phyloP scores from a whole-genome alignment of 1,140 invertebrate genomes.

The Melipona quadrifasciata region DNA sequence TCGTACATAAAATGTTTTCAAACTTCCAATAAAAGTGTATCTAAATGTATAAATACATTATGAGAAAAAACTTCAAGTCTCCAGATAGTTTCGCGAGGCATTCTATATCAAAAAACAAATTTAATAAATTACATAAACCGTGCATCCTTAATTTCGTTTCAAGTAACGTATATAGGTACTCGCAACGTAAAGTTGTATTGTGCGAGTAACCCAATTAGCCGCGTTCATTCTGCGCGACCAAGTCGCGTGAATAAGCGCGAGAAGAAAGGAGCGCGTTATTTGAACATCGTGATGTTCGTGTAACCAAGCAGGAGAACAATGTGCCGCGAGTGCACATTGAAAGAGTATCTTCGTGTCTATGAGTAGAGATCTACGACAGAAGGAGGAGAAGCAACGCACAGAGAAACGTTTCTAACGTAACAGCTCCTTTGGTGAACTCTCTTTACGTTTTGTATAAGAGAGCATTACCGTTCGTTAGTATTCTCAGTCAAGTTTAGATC shows the following conservation, averaged over 20 bases:
- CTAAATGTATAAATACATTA: background rate
- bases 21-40: too few species aligned
- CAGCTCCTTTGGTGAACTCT: slow-evolving; percentile 29
- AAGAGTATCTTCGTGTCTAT: slow-evolving; percentile 23
- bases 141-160: background rate
- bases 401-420: slow-evolving; percentile 43
- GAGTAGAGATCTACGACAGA: slow-evolving; percentile 6
- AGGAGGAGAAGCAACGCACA: slow-evolving; percentile 30
- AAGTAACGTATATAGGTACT: background rate
- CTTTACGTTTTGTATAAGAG: slow-evolving; percentile 37
- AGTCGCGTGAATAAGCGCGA: background rate
- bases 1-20: too few species aligned
- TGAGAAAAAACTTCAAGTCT: background rate
- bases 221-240: slow-evolving; percentile 1
- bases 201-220: slow-evolving; percentile 13
- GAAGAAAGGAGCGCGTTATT: slow-evolving; percentile 21
- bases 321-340: background rate
- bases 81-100: background rate
- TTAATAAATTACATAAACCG: background rate
- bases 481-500: slow-evolving; percentile 38
- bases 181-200: background rate
- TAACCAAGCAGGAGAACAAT: slow-evolving; percentile 20
- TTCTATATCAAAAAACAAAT: background rate
- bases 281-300: background rate
- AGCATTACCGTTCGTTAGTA: slow-evolving; percentile 16